Evolutionary conservation across 64 coral and sea anemone genomes (phyloP).

Genomic region (Dendrophyllia cribrosa): DNA sequence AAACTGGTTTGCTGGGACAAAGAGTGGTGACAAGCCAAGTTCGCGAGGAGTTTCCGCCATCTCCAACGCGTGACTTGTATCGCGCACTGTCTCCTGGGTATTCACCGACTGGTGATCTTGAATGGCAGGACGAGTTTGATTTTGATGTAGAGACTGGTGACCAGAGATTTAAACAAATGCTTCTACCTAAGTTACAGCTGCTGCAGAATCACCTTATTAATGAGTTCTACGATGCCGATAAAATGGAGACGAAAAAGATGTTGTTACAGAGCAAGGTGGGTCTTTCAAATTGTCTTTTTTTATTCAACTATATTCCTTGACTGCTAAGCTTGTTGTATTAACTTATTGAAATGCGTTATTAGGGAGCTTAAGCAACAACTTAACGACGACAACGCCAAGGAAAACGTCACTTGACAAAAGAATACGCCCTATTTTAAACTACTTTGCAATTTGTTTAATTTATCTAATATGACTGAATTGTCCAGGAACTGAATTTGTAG

Average conservation of each 20-base stretch:
- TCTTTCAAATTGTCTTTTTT: not conserved
- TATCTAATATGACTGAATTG: too few relatives aligned
- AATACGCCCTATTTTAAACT: too few relatives aligned
- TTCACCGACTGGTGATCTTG: slow-evolving; percentile 79
- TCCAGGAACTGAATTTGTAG: too few relatives aligned
- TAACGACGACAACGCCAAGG: too few relatives aligned
- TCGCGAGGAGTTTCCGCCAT: slow-evolving; percentile 84
- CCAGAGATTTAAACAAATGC: slow-evolving; percentile 59
- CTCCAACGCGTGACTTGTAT: slow-evolving; percentile 84
- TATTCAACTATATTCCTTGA: too few relatives aligned
- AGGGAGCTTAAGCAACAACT: too few relatives aligned
- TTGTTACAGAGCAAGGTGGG: slow-evolving; percentile 44
- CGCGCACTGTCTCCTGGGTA: slow-evolving; percentile 89
- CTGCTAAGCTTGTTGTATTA: too few relatives aligned
- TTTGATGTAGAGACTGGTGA: slow-evolving; percentile 67
- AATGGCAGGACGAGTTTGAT: slow-evolving; percentile 96
- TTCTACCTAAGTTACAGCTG: slow-evolving; percentile 62
- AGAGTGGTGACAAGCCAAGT: slow-evolving; percentile 90
- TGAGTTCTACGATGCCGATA: slow-evolving; percentile 64
- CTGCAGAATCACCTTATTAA: slow-evolving; percentile 60
- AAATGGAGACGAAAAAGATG: slow-evolving; percentile 38
- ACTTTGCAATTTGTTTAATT: too few relatives aligned
- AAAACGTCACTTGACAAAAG: too few relatives aligned
- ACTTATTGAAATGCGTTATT: too few relatives aligned
- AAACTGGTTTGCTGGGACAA: slow-evolving; percentile 88